These are phyloP conservation scores for Cyclopterus lumpus DNA, from an alignment of 2,797 vertebrate species.

Conservation along the genomic window DNA sequence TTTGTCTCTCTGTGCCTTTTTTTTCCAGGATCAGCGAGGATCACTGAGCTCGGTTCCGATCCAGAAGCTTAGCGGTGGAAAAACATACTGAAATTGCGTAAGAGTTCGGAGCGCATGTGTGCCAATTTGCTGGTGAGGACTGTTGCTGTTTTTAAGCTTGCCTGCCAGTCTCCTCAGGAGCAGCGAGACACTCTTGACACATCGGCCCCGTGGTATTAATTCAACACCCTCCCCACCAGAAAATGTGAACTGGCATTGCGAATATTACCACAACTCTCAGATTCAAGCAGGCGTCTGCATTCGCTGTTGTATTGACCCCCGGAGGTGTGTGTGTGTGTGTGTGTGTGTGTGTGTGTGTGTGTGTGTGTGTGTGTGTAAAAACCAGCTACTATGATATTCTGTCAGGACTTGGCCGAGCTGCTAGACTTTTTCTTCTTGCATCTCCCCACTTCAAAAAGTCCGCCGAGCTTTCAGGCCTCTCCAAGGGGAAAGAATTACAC, in stretches of 20 bases:
- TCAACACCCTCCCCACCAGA: neutral
- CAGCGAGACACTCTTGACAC: conserved; percentile 14
- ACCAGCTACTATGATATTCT: conserved; percentile 3
- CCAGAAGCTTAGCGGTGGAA: conserved; percentile 53
- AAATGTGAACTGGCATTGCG: conserved; percentile 9
- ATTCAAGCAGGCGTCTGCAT: neutral
- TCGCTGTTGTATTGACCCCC: conserved; percentile 25
- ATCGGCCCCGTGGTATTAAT: conserved; percentile 2
- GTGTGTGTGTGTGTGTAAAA: conserved; percentile 12
- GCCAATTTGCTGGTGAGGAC: conserved; percentile 41
- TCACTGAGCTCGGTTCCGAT: conserved; percentile 54
- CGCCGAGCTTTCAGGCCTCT: conserved; percentile 34
- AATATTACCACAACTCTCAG: conserved; percentile 14
- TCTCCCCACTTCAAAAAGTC: conserved; percentile 46
- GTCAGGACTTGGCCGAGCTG: conserved; percentile 5
- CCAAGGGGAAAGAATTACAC: conserved; percentile 16
- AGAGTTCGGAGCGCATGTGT: conserved; percentile 35
- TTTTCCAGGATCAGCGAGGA: conserved; percentile 58
- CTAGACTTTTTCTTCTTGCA: conserved; percentile 1
- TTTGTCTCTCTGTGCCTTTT: conserved; percentile 41
- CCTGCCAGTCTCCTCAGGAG: conserved; percentile 26
- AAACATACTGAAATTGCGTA: conserved; percentile 70
- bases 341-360: too few species aligned
- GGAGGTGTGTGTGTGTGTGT: conserved; percentile 5
- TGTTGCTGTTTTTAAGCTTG: conserved; percentile 66